Percentiles rank a stretch among this genome's conserved stretches.
These are phyloP conservation scores for Habroteleia sp. DNA, from an alignment of 2,888 invertebrate species.

Conservation along the genomic window DNA sequence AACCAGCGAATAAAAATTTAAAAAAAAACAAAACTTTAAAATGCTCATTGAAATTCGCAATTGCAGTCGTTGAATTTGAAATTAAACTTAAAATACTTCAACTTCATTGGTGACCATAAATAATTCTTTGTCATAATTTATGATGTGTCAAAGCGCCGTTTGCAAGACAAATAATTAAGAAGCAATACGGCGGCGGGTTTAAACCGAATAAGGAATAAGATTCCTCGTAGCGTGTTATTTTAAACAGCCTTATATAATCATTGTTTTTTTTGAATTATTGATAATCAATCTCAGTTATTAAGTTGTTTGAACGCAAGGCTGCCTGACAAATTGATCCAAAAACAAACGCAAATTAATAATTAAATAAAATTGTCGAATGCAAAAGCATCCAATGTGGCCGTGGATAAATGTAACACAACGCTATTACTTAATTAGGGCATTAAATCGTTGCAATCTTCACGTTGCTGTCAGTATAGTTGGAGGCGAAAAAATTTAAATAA, in stretches of 20 bases:
- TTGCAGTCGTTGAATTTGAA: background rate
- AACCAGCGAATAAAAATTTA: no score
- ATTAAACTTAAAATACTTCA: no score
- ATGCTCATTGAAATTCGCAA: no score
- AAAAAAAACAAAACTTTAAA: no score
- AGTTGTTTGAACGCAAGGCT: constrained; percentile 30
- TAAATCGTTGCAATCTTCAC: constrained; percentile 2
- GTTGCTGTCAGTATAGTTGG: no score
- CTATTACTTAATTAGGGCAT: background rate
- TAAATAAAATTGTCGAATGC: constrained; percentile 4
- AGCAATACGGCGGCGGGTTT: background rate
- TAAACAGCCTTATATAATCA: constrained; percentile 26
- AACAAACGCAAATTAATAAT: constrained; percentile 26
- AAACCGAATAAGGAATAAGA: constrained; percentile 16
- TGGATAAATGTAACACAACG: constrained; percentile 9
- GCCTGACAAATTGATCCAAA: constrained; percentile 39
- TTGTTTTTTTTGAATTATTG: constrained; percentile 39
- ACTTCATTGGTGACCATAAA: no score
- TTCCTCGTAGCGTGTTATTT: constrained; percentile 20
- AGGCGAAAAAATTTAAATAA: no score
- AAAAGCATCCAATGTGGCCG: constrained; percentile 6
- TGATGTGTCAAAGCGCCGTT: no score
- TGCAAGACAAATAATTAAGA: constrained; percentile 1
- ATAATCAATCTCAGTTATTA: constrained; percentile 38
- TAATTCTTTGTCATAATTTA: no score